Evolutionary conservation across 1,140 invertebrate genomes (phyloP).

Genomic region (Spodoptera litura): DNA sequence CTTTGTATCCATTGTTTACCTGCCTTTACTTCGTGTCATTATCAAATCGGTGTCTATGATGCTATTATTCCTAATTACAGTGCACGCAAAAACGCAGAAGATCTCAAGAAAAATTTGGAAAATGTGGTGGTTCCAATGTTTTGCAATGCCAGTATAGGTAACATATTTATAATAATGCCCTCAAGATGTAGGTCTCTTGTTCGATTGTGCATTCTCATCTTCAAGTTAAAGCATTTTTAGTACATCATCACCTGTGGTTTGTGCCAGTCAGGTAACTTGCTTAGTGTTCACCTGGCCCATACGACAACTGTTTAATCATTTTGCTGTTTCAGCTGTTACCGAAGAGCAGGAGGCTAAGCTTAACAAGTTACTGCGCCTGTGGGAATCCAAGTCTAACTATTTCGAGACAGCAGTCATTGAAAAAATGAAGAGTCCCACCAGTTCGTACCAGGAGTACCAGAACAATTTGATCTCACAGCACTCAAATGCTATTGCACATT

Average conservation of each 20-base stretch:
- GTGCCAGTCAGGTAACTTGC: conserved; percentile 81
- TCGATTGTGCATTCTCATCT: conserved; percentile 79
- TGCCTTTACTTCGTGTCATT: conserved; percentile 62
- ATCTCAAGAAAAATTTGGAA: conserved; percentile 96
- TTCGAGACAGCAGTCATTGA: conserved; percentile 94
- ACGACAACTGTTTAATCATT: conserved; percentile 77
- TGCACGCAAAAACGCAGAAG: conserved; percentile 96
- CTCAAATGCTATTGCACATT: conserved; percentile 90
- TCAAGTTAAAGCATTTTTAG: conserved; percentile 74
- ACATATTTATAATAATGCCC: conserved; percentile 86
- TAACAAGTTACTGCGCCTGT: conserved; percentile 96
- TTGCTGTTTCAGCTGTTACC: conserved; percentile 89
- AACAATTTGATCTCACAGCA: conserved; percentile 92
- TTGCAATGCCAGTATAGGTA: conserved; percentile 94
- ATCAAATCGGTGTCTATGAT: conserved; percentile 83
- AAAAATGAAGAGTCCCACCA: conserved; percentile 92
- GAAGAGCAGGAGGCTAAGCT: conserved; percentile 96
- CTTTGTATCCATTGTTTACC: conserved; percentile 37
- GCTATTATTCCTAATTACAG: conserved; percentile 89
- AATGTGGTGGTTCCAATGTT: conserved; percentile 98
- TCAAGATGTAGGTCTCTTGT: conserved; percentile 80
- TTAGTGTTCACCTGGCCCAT: conserved; percentile 68
- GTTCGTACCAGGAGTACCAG: conserved; percentile 94
- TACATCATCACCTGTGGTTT: conserved; percentile 78
- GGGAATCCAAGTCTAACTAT: conserved; percentile 98